Base-by-base conservation (phyloP, 1,140 invertebrate species). In the Papilio helenus region DNA sequence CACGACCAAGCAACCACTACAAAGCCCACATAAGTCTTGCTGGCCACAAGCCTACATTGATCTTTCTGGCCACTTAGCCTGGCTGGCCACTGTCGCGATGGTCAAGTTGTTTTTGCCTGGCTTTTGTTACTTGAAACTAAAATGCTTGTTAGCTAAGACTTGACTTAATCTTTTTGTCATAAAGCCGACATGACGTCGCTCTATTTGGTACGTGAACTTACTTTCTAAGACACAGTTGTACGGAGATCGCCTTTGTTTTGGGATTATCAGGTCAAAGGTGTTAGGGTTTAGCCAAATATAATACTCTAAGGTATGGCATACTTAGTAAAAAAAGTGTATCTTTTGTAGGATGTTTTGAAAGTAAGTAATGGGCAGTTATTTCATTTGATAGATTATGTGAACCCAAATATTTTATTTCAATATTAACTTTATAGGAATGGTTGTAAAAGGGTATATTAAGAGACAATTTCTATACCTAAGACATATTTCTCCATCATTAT, bases 401-500 rank as follows among this genome's bases (percentile, higher is more conserved):
- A 18, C 18, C 3, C 46, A 20, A 39, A 39, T 39, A 39, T 5
- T 8, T 39, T 39, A 39, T 34, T 34, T 2, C 3, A 39, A 39
- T 39, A 39, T 39, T 39, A 7, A 39, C 34, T 39, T 39, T 39
- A 39, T 39, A 51, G 20, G 5, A 61, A 23, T 23, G 7, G 7
- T 58, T 58, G 20, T 58, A n/a, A 58, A 58, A 9, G 5, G 1
- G 55, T 58, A 10, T 1, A n/a, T 2, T 9, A 20, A 61, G 44
- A 26, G 2, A 61, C 20, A 26, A 16, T 68, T 68, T 34, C 61
- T 16, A 68, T 34, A 26, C 14, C n/a, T n/a, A n/a, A n/a, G 23
- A 16, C 14, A 68, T 68, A 65, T 68, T 68, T 12, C 61, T 29
- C 61, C 61, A 68, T 68, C 26, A 68, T 68, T 68, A 68, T 68